Evolutionary conservation across 1,140 invertebrate species (phyloP), one percentile per base, ranked within the genome.

Genomic region (Mya arenaria): DNA sequence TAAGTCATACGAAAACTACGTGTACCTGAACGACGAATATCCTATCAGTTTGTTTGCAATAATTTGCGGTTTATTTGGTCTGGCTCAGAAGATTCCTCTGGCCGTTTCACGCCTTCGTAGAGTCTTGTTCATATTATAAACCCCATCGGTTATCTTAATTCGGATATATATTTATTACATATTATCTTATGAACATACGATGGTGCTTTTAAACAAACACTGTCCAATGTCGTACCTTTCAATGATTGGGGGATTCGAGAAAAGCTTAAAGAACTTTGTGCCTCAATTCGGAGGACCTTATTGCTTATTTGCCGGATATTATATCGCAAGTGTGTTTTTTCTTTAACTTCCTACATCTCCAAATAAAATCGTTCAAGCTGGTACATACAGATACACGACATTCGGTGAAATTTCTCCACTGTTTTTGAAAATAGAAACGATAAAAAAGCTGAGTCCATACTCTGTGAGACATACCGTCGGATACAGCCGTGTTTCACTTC

Each of bases 161-260:
- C 34, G 55, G 41, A 28, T 77, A 0, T 63, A 48, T 48, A 28
- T 63, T 17, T 77, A 77, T 52, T 34, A 56, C 32, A 48, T 4
- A 13, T 65, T 36, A 13, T 13, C 44, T n/a, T 63, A 65, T n/a
- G 39, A 52, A 17, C 63, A 41, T 17, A 77, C 74, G 32, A 48
- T 65, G 37, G 74, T 15, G 13, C 74, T 77, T 15, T 17, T 77
- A 23, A 41, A 77, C 4, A 58, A 77, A 25, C 37, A 44, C 4
- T 34, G 28, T 41, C 74, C 74, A 28, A 48, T 77, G 74, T 58
- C 41, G 25, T 77, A 65, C 55, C 55, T 77, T n/a, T 52, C 60
- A 0, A 63, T 77, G 28, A 32, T 77, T 10, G 74, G 39, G n/a
- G 74, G 74, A 8, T 36, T 77, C 36, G 62, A 77, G 37, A 65